These are phyloP conservation scores for Hystrix cristata DNA, from an alignment of 2,113 vertebrate species.

Conservation along the genomic window DNA sequence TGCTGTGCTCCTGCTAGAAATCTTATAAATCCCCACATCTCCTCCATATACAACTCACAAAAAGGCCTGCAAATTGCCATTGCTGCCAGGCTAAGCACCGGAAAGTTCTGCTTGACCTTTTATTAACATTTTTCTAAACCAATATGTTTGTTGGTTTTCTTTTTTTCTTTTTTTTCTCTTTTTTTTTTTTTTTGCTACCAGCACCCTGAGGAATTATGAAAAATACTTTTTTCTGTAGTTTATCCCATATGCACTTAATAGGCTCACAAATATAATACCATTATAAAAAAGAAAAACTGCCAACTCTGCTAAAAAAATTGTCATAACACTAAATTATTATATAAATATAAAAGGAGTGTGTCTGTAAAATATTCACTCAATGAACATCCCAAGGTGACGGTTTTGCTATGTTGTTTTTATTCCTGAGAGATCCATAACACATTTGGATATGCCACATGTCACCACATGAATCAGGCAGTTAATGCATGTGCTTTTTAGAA, in stretches of 20 bases:
- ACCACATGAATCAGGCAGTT: conserved; percentile 92
- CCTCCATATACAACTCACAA: conserved; percentile 83
- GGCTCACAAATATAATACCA: conserved; percentile 93
- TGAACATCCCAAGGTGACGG: conserved; percentile 94
- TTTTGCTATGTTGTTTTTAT: conserved; percentile 92
- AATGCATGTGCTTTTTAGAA: conserved; percentile 91
- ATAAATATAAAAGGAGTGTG: conserved; percentile 95
- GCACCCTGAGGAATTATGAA: conserved; percentile 93
- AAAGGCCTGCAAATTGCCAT: conserved; percentile 82
- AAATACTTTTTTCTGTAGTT: conserved; percentile 93
- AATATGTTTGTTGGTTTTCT: conserved; percentile 81
- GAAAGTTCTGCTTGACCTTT: conserved; percentile 92
- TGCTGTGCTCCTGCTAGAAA: conserved; percentile 48
- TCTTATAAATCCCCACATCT: conserved; percentile 78
- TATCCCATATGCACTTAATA: conserved; percentile 94
- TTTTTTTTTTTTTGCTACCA: conserved; percentile 87
- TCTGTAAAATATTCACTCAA: conserved; percentile 95
- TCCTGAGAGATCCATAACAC: conserved; percentile 93
- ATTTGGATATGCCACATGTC: conserved; percentile 92
- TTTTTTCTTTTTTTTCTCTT: conserved; percentile 71
- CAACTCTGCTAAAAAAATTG: conserved; percentile 93
- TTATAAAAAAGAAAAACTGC: conserved; percentile 95
- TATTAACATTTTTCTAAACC: conserved; percentile 91
- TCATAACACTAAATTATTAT: conserved; percentile 95
- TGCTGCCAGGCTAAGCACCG: conserved; percentile 86